Evolutionary conservation across 2,888 invertebrate genomes (phyloP).

Genomic region (Rhingia rostrata): DNA sequence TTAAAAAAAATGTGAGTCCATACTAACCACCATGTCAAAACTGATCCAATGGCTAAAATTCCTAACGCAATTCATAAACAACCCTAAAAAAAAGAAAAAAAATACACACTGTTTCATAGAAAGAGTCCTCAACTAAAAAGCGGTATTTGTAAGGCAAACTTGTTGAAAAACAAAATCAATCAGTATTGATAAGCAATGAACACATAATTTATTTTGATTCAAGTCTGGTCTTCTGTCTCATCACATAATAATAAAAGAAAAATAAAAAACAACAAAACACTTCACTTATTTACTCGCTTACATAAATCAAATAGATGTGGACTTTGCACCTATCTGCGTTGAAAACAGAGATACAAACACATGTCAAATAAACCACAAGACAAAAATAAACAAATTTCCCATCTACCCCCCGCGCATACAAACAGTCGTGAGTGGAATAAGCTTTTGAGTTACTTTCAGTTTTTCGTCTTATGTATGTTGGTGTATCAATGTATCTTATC

Average conservation of each 20-base stretch:
- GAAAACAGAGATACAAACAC: slow-evolving; percentile 22
- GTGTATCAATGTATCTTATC: neutral
- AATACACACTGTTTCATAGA: neutral
- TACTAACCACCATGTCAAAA: too few species aligned
- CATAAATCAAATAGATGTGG: slow-evolving; percentile 11
- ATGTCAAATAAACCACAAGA: slow-evolving; percentile 13
- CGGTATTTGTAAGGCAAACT: neutral
- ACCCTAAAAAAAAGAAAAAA: neutral
- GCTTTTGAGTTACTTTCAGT: slow-evolving; percentile 39
- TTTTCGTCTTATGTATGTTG: neutral
- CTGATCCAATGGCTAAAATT: neutral
- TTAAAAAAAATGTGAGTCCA: too few species aligned
- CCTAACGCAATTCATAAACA: neutral
- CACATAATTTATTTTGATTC: slow-evolving; percentile 45
- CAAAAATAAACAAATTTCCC: slow-evolving; percentile 37
- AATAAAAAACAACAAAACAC: slow-evolving; percentile 15
- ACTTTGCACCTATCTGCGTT: slow-evolving; percentile 46
- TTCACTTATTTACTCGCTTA: slow-evolving; percentile 9
- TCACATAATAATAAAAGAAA: slow-evolving; percentile 12
- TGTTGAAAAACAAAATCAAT: neutral
- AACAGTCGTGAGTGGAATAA: neutral
- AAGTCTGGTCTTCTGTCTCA: neutral
- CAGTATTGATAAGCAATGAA: slow-evolving; percentile 34
- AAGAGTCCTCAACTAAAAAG: neutral
- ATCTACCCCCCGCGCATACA: neutral